These are phyloP conservation scores for Musca domestica DNA, from an alignment of 1,140 invertebrate genomes.

Conservation along the genomic window DNA sequence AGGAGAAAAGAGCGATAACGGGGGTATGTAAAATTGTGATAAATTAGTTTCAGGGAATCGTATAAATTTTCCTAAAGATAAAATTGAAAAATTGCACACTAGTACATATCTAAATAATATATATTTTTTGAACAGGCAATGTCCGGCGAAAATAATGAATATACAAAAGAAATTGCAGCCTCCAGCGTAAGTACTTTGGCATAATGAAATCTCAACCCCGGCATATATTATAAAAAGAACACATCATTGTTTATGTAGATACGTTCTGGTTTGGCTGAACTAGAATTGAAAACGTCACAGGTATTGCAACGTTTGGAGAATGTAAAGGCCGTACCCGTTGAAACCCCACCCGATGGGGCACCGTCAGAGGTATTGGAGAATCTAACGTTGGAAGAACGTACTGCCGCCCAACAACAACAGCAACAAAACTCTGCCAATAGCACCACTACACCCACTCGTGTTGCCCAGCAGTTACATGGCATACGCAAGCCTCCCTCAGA, in stretches of 20 bases:
- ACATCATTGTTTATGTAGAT: conserved; percentile 34
- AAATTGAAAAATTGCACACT: too few species aligned
- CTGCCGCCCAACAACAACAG: conserved; percentile 28
- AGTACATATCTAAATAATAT: too few species aligned
- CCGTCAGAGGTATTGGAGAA: not conserved
- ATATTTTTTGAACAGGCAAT: not conserved
- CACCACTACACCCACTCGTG: not conserved
- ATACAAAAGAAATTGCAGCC: conserved; percentile 34
- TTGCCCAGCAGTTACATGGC: conserved; percentile 31
- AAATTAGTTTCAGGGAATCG: too few species aligned
- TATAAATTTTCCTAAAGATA: too few species aligned
- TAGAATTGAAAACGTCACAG: conserved; percentile 48
- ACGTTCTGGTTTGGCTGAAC: conserved; percentile 49
- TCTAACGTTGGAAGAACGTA: not conserved
- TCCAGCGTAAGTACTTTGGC: conserved; percentile 33
- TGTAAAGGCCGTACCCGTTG: conserved; percentile 36
- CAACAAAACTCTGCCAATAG: not conserved
- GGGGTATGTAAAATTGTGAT: too few species aligned
- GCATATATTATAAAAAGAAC: not conserved
- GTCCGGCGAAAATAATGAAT: conserved; percentile 16
- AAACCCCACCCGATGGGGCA: not conserved
- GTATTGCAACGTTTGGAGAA: conserved; percentile 50
- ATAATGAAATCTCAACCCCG: conserved; percentile 18
- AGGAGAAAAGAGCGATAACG: too few species aligned
- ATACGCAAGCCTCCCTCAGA: conserved; percentile 49